Evolutionary conservation across 1,140 invertebrate genomes (phyloP).

Genomic region (Nilaparvata lugens): DNA sequence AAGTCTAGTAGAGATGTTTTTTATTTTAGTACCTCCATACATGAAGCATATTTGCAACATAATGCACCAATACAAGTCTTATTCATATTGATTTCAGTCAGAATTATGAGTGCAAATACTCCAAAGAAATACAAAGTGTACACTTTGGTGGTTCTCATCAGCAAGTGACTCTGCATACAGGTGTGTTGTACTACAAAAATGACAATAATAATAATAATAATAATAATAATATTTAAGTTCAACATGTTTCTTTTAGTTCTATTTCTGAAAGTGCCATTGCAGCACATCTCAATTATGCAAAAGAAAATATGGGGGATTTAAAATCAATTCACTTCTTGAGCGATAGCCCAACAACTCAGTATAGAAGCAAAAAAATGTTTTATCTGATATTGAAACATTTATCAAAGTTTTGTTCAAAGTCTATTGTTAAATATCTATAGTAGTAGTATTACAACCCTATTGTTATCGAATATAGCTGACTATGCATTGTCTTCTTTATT

Average conservation of each 20-base stretch:
- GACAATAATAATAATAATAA: constrained; percentile 8
- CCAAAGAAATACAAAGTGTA: constrained; percentile 30
- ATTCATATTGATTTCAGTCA: constrained; percentile 33
- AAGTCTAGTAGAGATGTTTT: constrained; percentile 12
- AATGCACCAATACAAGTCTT: constrained; percentile 12
- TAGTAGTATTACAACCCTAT: no score
- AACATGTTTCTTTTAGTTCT: constrained; percentile 31
- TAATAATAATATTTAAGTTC: neutral
- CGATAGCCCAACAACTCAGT: no score
- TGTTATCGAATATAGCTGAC: no score
- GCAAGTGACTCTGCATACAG: constrained; percentile 33
- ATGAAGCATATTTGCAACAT: constrained; percentile 28
- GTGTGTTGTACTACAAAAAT: constrained; percentile 25
- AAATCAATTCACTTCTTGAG: no score
- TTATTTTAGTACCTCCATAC: neutral
- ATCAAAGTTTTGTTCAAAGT: no score
- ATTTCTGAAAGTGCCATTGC: constrained; percentile 31
- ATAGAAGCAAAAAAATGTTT: no score
- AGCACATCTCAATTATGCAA: constrained; percentile 28
- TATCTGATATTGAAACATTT: no score
- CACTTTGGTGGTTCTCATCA: constrained; percentile 29
- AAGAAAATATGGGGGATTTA: no score
- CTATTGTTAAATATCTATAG: no score
- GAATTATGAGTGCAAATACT: constrained; percentile 32
- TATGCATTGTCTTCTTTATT: no score